Base-by-base conservation (phyloP, 2,888 invertebrate genomes). In the Strigamia crassipes region DNA sequence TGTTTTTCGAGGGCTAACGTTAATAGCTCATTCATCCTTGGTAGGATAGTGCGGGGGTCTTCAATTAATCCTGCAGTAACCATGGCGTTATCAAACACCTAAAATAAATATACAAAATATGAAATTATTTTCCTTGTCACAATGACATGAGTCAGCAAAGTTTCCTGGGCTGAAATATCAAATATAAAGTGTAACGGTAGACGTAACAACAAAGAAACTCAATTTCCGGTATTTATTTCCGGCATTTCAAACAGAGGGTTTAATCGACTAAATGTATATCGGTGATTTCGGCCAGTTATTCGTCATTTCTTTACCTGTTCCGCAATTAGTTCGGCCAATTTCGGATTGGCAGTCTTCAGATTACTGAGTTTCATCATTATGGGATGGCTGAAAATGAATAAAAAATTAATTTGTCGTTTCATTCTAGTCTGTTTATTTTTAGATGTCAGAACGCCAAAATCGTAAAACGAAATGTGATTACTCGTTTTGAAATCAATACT, bases 41-140 rank as follows among this genome's bases (percentile, higher is more conserved):
- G 92, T 38, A 98, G 90, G 84, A 97, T 90, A 83, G 92, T 91
- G 84, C 96, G 91, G 0, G 98, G 94, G 89, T 99, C 97, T 87
- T 96, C 94, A 0, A 97, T 91, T 41, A 99, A 90, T 12, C 98
- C 98, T 56, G 98, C 98, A 5, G 94, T 94, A 12, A 97, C 95
- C 95, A 99, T 95, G 0, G 97, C 95, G 88, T 97, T 97, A 82
- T 93, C 92, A 87, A 97, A 98, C 56, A 99, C 88, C 92, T 94
- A 87, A 83, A n/a, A 27, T 27, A 27, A 27, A 27, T 2, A 27
- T 3, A 27, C 1, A 27, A 27, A 27, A 91, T 89, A 85, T 78
- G 82, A 46, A 82, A 73, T 82, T 10, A 38, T 38, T 12, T 51
- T 51, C n/a, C 13, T 51, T 6, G 12, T 18, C 18, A 51, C 15